Evolutionary conservation across 2,888 invertebrate genomes (phyloP), one percentile per base, ranked within the genome.

Genomic region (Nebria salina): DNA sequence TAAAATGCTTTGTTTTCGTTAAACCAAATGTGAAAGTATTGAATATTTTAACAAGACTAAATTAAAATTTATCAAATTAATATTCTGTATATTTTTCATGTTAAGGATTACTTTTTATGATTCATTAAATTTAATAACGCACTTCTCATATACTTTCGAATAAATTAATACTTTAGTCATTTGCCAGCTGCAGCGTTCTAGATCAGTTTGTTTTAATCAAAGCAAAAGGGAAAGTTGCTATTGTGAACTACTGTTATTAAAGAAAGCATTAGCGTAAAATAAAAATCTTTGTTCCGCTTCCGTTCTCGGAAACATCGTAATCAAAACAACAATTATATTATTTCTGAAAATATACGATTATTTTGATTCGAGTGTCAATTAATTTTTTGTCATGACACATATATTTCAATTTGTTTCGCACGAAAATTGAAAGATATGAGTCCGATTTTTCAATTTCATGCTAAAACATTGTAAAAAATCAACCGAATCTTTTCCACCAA

Each of bases 341-440:
- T 13, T 54, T 54, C 54, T 11, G 8, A 54, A 54, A 54, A 4
- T 54, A 54, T 13, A 34, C 4, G 34, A 54, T 54, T 54, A 11
- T 54, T 54, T 54, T 8, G 54, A 13, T 54, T 13, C 54, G 13
- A 8, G 54, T 54, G 54, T 54, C 13, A 54, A 54, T 11, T 11
- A 54, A 54, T 13, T 54, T 54, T 11, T 54, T 54, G 54, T 54
- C 11, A 54, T 54, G 8, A 54, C 54, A 54, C 4, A 54, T 54
- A 7, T 13, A 54, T 11, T 8, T 7, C 8, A 13, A 68, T 76
- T 76, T 66, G 76, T 66, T 76, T 76, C 76, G 76, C 54, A 54
- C 54, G 54, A 54, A 54, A 25, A 68, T 68, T 68, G 54, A 54
- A 54, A 54, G 54, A 54, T 54, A 54, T 11, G 8, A 54, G 54